phyloP scores from a whole-genome alignment of 2,888 invertebrate genomes.

The Agriopis marginaria region DNA sequence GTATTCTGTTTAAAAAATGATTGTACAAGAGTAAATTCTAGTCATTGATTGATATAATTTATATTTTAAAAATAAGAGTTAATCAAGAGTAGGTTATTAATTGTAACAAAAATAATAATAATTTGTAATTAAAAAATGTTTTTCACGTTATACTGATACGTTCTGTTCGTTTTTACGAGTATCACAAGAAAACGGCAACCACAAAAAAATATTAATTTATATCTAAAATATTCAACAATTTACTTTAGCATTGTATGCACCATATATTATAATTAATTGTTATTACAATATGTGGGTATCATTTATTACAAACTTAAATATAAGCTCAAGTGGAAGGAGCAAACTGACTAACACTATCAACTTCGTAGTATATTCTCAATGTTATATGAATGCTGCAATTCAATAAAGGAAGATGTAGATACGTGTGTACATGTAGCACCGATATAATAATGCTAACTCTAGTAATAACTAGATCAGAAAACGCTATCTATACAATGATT shows the following conservation, averaged over 20 bases:
- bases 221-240: slow-evolving; percentile 51
- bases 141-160: no score
- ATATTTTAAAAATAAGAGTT: no score
- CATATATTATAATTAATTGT: slow-evolving; percentile 51
- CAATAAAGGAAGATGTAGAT: slow-evolving; percentile 33
- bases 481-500: slow-evolving; percentile 18
- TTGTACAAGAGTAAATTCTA: no score
- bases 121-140: no score
- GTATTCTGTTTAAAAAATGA: no score
- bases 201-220: slow-evolving; percentile 9
- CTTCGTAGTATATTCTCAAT: slow-evolving; percentile 26
- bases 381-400: slow-evolving; percentile 47
- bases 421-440: slow-evolving; percentile 68
- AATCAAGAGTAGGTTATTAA: no score
- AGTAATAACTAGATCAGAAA: slow-evolving; percentile 71
- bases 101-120: no score
- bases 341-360: slow-evolving; percentile 38
- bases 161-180: not conserved
- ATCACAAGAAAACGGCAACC: no score
- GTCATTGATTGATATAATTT: no score
- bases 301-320: slow-evolving; percentile 37
- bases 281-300: slow-evolving; percentile 44
- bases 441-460: slow-evolving; percentile 65
- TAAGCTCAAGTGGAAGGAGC: slow-evolving; percentile 60
- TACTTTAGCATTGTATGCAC: slow-evolving; percentile 71